Conservation (phyloP, 2,888 invertebrate genomes). For the Steinernema scapterisci region DNA sequence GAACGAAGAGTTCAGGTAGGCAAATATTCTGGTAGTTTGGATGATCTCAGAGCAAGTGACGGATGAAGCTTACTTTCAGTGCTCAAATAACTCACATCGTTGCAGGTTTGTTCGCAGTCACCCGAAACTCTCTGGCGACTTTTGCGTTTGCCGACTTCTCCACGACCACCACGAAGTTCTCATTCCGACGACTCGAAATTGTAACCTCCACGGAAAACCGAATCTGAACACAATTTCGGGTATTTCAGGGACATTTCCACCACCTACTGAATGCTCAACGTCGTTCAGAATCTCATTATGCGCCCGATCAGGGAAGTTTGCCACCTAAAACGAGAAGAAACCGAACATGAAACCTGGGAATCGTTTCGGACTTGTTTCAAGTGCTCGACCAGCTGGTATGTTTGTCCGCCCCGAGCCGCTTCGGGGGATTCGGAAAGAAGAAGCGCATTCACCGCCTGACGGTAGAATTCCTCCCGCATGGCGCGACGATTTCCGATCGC, state of each 20-base stretch:
- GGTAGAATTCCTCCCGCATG: slow-evolving; percentile 27
- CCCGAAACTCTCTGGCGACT: neutral
- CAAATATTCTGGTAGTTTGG: too few species aligned
- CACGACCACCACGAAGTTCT: slow-evolving; percentile 14
- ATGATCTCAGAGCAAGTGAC: too few species aligned
- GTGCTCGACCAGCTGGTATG: slow-evolving; percentile 24
- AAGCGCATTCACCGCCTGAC: slow-evolving; percentile 22
- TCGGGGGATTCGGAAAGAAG: slow-evolving; percentile 3
- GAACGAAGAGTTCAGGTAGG: neutral
- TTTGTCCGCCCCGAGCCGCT: neutral
- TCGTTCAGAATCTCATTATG: slow-evolving; percentile 27
- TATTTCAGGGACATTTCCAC: too few species aligned
- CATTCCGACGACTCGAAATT: neutral
- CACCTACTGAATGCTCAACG: slow-evolving; percentile 17
- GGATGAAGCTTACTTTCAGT: too few species aligned
- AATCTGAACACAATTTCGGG: neutral
- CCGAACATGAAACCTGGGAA: neutral
- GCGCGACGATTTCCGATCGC: neutral
- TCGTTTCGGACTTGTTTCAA: neutral
- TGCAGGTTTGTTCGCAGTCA: neutral
- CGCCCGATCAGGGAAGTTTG: neutral
- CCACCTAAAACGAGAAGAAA: neutral
- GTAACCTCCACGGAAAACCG: slow-evolving; percentile 10
- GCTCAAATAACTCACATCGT: neutral
- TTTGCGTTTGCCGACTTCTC: slow-evolving; percentile 26